Evolutionary conservation across 92 coral and sea anemone species (phyloP).

Genomic region (Siderastrea siderea): DNA sequence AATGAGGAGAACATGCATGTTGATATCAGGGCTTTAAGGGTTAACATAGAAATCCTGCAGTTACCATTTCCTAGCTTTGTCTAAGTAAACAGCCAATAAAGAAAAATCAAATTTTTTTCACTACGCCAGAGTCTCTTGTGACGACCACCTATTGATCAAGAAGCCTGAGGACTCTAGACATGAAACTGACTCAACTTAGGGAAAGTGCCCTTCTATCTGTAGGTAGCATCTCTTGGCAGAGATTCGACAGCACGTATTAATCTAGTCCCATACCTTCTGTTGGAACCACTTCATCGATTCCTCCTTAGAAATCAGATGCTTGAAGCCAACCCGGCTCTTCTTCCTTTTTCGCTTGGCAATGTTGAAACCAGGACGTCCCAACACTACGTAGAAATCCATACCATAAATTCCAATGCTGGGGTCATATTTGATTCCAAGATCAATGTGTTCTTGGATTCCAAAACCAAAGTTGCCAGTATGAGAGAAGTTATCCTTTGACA

Average conservation of each 20-base stretch:
- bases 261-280: constrained; percentile 79
- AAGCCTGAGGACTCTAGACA: too few species aligned
- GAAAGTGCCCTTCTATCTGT: too few species aligned
- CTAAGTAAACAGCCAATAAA: too few species aligned
- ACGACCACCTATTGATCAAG: too few species aligned
- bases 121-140: too few species aligned
- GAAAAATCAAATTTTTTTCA: too few species aligned
- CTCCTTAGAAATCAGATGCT: constrained; percentile 91
- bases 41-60: too few species aligned
- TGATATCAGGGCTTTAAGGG: too few species aligned
- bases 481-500: constrained; percentile 92
- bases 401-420: constrained; percentile 99
- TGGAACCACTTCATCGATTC: constrained; percentile 99
- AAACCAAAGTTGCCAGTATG: constrained; percentile 98
- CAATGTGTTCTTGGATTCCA: constrained; percentile 99
- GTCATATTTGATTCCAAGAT: constrained; percentile 98
- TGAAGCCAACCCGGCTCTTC: constrained; percentile 80
- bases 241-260: too few species aligned
- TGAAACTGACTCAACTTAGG: neutral
- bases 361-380: constrained; percentile 95
- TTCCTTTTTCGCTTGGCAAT: constrained; percentile 83
- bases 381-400: constrained; percentile 97
- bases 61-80: too few species aligned
- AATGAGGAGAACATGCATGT: too few species aligned
- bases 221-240: too few species aligned